Evolutionary conservation across 2,797 vertebrate species (phyloP).

Genomic region (Sternarchorhynchus goeldii): DNA sequence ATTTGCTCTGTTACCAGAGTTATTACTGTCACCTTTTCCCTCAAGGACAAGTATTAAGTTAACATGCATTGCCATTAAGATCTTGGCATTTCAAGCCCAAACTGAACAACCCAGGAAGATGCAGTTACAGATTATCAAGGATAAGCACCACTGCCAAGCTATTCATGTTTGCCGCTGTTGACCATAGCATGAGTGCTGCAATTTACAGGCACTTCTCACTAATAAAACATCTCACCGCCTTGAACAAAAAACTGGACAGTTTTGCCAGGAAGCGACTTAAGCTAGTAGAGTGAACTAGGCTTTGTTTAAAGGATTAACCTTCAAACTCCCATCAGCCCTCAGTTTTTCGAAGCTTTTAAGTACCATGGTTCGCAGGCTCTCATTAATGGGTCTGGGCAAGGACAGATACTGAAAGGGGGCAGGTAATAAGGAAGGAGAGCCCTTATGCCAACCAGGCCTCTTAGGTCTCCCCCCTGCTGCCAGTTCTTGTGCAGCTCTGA

Average conservation of each 20-base stretch:
- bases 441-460: neutral
- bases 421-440: constrained; percentile 26
- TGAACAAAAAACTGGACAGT: constrained; percentile 21
- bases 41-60: constrained; percentile 43
- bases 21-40: constrained; percentile 42
- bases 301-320: constrained; percentile 52
- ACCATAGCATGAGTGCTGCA: constrained; percentile 1
- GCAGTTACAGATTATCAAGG: constrained; percentile 50
- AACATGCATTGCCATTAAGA: constrained; percentile 39
- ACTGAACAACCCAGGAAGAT: constrained; percentile 38
- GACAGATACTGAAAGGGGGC: neutral
- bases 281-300: constrained; percentile 21
- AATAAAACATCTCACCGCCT: constrained; percentile 6
- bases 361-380: constrained; percentile 7
- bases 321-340: constrained; percentile 42
- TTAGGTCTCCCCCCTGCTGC: neutral
- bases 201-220: constrained; percentile 17
- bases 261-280: constrained; percentile 39
- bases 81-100: constrained; percentile 29
- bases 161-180: constrained; percentile 36
- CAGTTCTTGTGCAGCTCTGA: neutral
- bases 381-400: constrained; percentile 31
- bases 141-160: constrained; percentile 46
- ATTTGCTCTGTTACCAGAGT: constrained; percentile 22
- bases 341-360: constrained; percentile 41